Percentiles rank a stretch among this genome's conserved stretches.
Evolutionary conservation across 2,113 vertebrate species (phyloP).

Genomic region (Antigone vipio): DNA sequence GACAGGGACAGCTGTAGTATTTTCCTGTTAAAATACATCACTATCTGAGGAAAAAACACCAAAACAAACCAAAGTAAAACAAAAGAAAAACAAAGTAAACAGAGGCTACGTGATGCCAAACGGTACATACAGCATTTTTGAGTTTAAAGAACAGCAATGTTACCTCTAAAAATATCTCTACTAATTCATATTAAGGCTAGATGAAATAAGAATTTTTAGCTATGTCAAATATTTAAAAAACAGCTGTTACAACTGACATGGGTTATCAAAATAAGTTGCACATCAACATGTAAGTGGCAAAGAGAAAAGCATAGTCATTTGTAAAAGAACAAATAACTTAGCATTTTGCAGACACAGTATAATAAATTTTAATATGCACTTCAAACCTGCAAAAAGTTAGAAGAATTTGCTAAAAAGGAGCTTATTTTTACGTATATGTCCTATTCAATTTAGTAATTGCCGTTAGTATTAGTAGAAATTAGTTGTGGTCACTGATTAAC

Average conservation of each 20-base stretch:
- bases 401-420: neutral
- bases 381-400: neutral
- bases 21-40: slow-evolving; percentile 25
- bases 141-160: neutral
- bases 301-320: neutral
- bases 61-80: neutral
- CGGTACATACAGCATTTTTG: neutral
- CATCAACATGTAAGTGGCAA: neutral
- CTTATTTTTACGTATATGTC: neutral
- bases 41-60: neutral
- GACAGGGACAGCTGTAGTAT: slow-evolving; percentile 20
- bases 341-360: neutral
- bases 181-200: neutral
- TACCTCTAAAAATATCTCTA: neutral
- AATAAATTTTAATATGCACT: neutral
- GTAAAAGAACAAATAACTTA: neutral
- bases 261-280: neutral
- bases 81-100: neutral
- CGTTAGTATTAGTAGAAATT: neutral
- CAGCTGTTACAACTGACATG: neutral
- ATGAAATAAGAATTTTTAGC: neutral
- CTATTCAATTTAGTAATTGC: neutral
- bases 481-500: neutral
- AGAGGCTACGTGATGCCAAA: neutral
- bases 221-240: neutral